phyloP scores from a whole-genome alignment of 2,888 invertebrate species.

The Campoplex nolae region DNA sequence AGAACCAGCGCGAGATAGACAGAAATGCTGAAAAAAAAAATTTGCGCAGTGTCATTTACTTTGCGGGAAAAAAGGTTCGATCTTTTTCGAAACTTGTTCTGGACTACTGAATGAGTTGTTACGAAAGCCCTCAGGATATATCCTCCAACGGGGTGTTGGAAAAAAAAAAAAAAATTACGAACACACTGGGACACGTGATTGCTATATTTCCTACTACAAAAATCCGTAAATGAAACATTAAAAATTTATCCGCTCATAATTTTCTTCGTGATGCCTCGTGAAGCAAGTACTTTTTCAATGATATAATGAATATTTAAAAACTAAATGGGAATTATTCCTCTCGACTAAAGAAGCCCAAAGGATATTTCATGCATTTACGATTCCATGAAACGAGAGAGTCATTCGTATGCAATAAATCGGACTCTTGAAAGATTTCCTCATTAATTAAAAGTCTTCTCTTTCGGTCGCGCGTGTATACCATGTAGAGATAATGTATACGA shows the following conservation, averaged over 20 bases:
- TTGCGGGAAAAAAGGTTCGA: slow-evolving; percentile 43
- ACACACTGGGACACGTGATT: not conserved
- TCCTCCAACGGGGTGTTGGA: not conserved
- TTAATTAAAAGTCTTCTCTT: slow-evolving; percentile 44
- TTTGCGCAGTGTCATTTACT: slow-evolving; percentile 56
- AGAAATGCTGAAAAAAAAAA: slow-evolving; percentile 38
- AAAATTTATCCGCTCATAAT: too few species aligned
- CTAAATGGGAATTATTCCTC: not conserved
- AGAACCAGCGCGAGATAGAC: slow-evolving; percentile 38
- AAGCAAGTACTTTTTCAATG: not conserved
- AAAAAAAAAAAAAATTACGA: not conserved
- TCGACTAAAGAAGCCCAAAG: not conserved
- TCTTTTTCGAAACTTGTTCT: slow-evolving; percentile 5
- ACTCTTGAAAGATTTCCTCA: slow-evolving; percentile 47
- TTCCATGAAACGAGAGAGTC: slow-evolving; percentile 54
- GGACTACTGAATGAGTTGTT: slow-evolving; percentile 20
- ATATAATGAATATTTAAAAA: not conserved
- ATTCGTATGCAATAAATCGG: slow-evolving; percentile 67
- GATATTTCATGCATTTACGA: not conserved
- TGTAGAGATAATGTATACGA: slow-evolving; percentile 55
- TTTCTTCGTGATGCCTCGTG: not conserved
- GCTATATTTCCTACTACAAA: too few species aligned
- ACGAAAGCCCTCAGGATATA: too few species aligned
- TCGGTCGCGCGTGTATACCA: slow-evolving; percentile 4
- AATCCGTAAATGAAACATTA: too few species aligned